phyloP scores from a whole-genome alignment of 2,113 vertebrate species.

The Peucedramus taeniatus region DNA sequence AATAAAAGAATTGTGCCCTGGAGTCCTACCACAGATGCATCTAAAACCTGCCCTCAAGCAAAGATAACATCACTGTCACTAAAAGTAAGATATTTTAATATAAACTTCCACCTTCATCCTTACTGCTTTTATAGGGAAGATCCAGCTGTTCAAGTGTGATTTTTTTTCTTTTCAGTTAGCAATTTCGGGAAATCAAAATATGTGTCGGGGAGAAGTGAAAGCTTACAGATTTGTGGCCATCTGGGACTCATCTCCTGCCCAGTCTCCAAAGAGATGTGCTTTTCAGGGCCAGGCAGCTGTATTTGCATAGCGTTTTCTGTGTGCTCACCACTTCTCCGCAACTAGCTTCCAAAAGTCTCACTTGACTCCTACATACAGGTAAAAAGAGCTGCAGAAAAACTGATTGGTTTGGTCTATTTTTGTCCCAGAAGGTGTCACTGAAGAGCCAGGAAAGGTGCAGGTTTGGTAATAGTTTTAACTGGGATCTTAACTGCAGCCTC shows the following conservation, averaged over 20 bases:
- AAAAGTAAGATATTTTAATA: not conserved
- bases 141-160: not conserved
- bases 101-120: not conserved
- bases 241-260: not conserved
- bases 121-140: not conserved
- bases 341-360: not conserved
- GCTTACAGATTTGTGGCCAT: not conserved
- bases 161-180: not conserved
- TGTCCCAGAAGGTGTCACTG: conserved; percentile 61
- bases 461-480: not conserved
- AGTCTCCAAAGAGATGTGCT: not conserved
- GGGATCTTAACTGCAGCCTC: not conserved
- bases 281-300: not conserved
- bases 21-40: not conserved
- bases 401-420: not conserved
- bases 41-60: not conserved
- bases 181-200: not conserved
- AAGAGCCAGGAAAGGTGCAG: conserved; percentile 12
- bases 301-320: not conserved
- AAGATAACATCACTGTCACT: not conserved
- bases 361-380: not conserved
- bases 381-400: not conserved
- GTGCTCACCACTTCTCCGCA: not conserved
- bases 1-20: not conserved
- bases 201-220: not conserved